Percentiles rank a stretch among this genome's conserved stretches.
Conservation (phyloP, 2,888 invertebrate genomes). For the Andrena marginata region DNA sequence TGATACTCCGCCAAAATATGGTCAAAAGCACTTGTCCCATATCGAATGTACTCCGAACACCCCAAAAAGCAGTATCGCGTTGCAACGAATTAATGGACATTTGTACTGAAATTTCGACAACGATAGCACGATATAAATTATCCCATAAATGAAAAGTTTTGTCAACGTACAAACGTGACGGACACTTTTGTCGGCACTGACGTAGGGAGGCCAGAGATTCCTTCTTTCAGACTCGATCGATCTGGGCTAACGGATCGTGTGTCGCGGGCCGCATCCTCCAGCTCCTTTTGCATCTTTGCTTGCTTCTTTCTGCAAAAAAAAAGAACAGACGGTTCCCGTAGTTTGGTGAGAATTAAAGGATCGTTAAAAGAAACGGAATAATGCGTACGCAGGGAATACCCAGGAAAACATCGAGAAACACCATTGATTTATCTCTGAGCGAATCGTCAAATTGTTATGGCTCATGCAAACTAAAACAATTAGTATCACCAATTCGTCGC, state of each 20-base stretch:
- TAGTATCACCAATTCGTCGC: conserved; percentile 37
- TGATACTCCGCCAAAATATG: not conserved
- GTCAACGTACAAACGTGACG: conserved; percentile 91
- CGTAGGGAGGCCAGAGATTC: conserved; percentile 81
- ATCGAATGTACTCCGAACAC: conserved; percentile 3
- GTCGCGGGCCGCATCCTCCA: conserved; percentile 96
- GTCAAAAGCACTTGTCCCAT: conserved; percentile 16
- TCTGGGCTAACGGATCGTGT: conserved; percentile 86
- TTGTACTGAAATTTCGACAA: conserved; percentile 44
- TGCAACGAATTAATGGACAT: conserved; percentile 50
- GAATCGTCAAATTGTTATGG: conserved; percentile 34
- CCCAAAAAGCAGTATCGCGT: conserved; percentile 59
- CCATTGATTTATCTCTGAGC: conserved; percentile 26
- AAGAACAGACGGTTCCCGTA: conserved; percentile 65
- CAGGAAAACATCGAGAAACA: conserved; percentile 16
- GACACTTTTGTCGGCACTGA: conserved; percentile 90
- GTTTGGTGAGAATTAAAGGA: not conserved
- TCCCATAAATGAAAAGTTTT: conserved; percentile 66
- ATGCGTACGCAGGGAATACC: conserved; percentile 14
- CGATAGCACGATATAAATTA: conserved; percentile 48
- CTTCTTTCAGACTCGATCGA: conserved; percentile 86
- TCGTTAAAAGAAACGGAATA: not conserved
- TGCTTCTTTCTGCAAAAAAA: conserved; percentile 90
- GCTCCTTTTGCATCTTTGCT: conserved; percentile 94
- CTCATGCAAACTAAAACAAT: conserved; percentile 58